Evolutionary conservation across 2,888 invertebrate genomes (phyloP).

Genomic region (Isotomurus palustris): DNA sequence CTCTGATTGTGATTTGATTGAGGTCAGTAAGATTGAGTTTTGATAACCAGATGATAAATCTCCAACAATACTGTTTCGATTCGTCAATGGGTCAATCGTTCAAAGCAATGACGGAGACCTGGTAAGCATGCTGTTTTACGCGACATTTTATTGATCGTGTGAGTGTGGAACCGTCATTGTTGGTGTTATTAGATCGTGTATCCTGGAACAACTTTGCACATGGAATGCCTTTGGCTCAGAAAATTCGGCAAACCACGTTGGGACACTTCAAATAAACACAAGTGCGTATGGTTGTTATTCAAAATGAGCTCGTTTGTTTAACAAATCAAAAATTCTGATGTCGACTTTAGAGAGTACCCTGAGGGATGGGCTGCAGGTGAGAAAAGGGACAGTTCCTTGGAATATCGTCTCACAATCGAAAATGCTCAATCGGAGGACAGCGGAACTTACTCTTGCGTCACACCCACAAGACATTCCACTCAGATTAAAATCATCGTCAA

Average conservation of each 20-base stretch:
- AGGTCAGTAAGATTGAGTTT: background rate
- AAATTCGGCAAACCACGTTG: constrained; percentile 71
- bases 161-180: background rate
- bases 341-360: constrained; percentile 60
- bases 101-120: constrained; percentile 80
- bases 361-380: constrained; percentile 80
- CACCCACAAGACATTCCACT: constrained; percentile 80
- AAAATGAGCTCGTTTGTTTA: no score
- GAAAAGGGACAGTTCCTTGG: constrained; percentile 69
- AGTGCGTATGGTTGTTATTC: background rate
- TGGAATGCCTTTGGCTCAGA: constrained; percentile 84
- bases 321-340: no score
- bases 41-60: constrained; percentile 22
- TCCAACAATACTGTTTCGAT: constrained; percentile 39
- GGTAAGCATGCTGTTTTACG: constrained; percentile 52
- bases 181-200: constrained; percentile 8
- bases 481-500: no score
- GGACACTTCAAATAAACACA: constrained; percentile 53
- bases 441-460: constrained; percentile 76
- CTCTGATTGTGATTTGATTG: background rate
- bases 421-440: constrained; percentile 76
- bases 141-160: background rate
- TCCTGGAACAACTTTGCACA: constrained; percentile 70
- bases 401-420: constrained; percentile 74
- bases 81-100: constrained; percentile 68